Percentiles rank a stretch among this genome's conserved stretches.
phyloP scores from a whole-genome alignment of 2,797 vertebrate genomes.

The Fringilla coelebs region DNA sequence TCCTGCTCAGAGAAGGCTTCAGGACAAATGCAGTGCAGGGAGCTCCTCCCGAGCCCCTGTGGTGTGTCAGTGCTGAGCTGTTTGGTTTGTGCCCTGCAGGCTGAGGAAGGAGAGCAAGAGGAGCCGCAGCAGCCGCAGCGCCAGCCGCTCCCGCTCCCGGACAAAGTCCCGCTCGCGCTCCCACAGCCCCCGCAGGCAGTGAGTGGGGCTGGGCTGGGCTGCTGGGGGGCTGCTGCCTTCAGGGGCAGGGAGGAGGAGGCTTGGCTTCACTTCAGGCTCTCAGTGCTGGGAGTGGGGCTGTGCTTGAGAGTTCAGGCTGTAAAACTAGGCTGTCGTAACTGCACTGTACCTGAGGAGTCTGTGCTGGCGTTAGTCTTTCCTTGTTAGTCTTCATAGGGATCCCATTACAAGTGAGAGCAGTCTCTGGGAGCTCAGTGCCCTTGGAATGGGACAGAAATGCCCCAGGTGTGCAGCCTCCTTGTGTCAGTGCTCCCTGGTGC shows the following conservation, averaged over 20 bases:
- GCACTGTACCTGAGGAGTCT: fast-evolving
- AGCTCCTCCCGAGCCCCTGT: not conserved
- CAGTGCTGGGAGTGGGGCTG: fast-evolving
- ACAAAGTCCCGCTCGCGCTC: conserved; percentile 91
- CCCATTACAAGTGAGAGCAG: fast-evolving
- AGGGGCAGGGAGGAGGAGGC: fast-evolving
- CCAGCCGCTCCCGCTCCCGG: conserved; percentile 86
- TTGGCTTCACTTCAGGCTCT: not conserved
- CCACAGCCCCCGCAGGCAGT: conserved; percentile 91
- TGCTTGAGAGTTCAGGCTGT: not conserved
- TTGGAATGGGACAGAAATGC: not conserved
- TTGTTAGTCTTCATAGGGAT: not conserved
- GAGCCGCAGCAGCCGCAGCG: conserved; percentile 90
- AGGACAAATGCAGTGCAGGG: fast-evolving
- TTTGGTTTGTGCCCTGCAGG: not conserved
- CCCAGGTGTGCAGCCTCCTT: not conserved
- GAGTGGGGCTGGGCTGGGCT: conserved; percentile 49
- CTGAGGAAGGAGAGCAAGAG: conserved; percentile 93
- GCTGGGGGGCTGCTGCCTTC: not conserved
- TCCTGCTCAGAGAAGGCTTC: fast-evolving
- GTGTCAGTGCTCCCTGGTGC: not conserved
- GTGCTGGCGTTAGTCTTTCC: no score
- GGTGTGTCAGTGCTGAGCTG: not conserved
- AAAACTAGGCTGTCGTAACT: no score
- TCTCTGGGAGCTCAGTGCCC: fast-evolving